These are phyloP conservation scores for Drosophila pegasa DNA, from an alignment of 2,888 invertebrate species.

Conservation along the genomic window DNA sequence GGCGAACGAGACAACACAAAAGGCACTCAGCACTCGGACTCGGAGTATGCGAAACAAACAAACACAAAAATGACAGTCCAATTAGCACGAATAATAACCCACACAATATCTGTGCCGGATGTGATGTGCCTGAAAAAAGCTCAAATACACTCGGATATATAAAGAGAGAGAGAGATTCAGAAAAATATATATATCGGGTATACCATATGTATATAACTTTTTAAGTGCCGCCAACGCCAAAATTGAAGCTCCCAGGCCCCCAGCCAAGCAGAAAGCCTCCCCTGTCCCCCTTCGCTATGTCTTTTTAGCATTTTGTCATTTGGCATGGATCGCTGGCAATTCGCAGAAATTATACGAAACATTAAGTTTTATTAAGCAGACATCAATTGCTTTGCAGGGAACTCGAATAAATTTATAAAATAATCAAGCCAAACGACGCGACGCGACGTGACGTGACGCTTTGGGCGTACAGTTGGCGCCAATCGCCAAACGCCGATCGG, in stretches of 20 bases:
- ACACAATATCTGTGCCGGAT: slow-evolving; percentile 63
- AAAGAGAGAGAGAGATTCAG: slow-evolving; percentile 24
- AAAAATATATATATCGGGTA: slow-evolving; percentile 35
- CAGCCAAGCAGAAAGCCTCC: slow-evolving; percentile 73
- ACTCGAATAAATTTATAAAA: slow-evolving; percentile 68
- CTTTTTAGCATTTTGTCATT: slow-evolving; percentile 39
- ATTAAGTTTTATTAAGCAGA: slow-evolving; percentile 82
- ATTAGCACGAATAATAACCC: slow-evolving; percentile 79
- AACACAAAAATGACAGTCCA: slow-evolving; percentile 75
- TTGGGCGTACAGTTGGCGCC: slow-evolving; percentile 69
- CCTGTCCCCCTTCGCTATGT: neutral
- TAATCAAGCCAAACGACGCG: slow-evolving; percentile 31
- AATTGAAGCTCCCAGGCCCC: slow-evolving; percentile 59
- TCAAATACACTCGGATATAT: slow-evolving; percentile 22
- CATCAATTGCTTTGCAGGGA: slow-evolving; percentile 74
- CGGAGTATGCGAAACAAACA: slow-evolving; percentile 1
- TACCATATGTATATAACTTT: slow-evolving; percentile 40
- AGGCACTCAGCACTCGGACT: slow-evolving; percentile 33
- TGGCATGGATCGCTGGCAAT: slow-evolving; percentile 72
- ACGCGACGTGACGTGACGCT: slow-evolving; percentile 13
- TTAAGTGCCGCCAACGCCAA: slow-evolving; percentile 64
- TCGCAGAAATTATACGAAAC: slow-evolving; percentile 82
- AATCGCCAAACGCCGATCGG: slow-evolving; percentile 24
- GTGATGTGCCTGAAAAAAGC: slow-evolving; percentile 44
- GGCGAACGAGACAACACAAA: slow-evolving; percentile 47